Evolutionary conservation across 2,797 vertebrate species (phyloP).

Genomic region (Danio aesculapii): DNA sequence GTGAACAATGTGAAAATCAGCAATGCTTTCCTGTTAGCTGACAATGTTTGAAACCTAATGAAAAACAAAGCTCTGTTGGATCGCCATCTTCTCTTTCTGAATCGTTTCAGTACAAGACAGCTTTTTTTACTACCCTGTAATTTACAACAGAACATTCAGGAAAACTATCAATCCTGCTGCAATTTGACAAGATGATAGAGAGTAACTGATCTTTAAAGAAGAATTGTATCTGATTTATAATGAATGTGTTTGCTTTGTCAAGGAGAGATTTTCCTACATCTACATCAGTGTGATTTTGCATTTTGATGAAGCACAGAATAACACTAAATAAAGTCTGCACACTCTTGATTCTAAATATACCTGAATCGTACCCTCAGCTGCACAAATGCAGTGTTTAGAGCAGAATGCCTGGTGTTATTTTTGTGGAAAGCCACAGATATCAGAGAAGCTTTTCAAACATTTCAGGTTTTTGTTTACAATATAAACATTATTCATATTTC

Average conservation of each 20-base stretch:
- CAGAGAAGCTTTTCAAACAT: neutral
- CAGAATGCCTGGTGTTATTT: neutral
- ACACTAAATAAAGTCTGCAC: neutral
- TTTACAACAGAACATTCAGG: neutral
- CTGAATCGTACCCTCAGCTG: neutral
- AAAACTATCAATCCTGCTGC: neutral
- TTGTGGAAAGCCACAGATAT: neutral
- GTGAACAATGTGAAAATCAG: too few relatives aligned
- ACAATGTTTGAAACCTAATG: neutral
- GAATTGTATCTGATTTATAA: neutral
- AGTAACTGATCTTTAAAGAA: neutral
- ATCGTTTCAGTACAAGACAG: neutral
- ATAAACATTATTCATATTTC: too few relatives aligned
- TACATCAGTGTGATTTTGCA: neutral
- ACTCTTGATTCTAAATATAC: slow-evolving; percentile 8
- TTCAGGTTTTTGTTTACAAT: neutral
- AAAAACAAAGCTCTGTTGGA: neutral
- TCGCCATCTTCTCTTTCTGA: neutral
- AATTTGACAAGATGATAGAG: neutral
- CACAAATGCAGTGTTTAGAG: neutral
- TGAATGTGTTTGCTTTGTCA: neutral
- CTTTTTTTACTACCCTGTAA: neutral
- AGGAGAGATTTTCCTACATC: neutral
- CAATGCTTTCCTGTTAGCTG: too few relatives aligned
- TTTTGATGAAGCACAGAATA: neutral